Percentiles rank a stretch among this genome's conserved stretches.
Evolutionary conservation across 2,113 vertebrate species (phyloP).

Genomic region (Noctilio leporinus): DNA sequence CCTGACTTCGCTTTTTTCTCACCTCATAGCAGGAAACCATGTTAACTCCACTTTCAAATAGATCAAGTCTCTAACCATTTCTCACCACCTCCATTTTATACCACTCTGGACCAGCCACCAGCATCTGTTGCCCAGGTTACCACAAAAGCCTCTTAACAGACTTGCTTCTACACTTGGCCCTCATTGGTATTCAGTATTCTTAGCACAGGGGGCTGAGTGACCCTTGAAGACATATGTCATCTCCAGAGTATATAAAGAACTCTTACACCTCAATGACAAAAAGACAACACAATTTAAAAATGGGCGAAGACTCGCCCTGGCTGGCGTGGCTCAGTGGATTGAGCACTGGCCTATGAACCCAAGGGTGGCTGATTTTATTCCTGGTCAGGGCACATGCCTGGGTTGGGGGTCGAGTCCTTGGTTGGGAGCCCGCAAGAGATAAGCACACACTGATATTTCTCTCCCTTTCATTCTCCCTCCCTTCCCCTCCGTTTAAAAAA

Average conservation of each 20-base stretch:
- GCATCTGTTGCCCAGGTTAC: not conserved
- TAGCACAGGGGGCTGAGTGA: not conserved
- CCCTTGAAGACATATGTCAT: not conserved
- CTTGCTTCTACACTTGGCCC: not conserved
- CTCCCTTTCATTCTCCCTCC: too few species aligned
- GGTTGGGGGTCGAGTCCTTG: too few species aligned
- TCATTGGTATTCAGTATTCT: not conserved
- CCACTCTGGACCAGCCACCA: not conserved
- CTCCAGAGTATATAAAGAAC: not conserved
- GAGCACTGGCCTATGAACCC: too few species aligned
- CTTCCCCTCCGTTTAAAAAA: too few species aligned
- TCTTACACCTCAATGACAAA: not conserved
- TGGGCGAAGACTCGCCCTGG: not conserved
- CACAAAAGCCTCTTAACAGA: not conserved
- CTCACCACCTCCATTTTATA: not conserved
- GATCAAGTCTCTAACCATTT: not conserved
- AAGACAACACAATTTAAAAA: not conserved
- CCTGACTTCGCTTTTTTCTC: not conserved
- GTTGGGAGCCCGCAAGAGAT: too few species aligned
- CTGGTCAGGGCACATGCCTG: too few species aligned
- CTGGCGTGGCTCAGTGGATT: too few species aligned
- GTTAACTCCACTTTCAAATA: not conserved
- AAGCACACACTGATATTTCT: too few species aligned
- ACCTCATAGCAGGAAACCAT: not conserved
- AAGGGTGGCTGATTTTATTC: too few species aligned